Base-by-base conservation (phyloP, 2,888 invertebrate genomes). In the Drosophila greeni region DNA sequence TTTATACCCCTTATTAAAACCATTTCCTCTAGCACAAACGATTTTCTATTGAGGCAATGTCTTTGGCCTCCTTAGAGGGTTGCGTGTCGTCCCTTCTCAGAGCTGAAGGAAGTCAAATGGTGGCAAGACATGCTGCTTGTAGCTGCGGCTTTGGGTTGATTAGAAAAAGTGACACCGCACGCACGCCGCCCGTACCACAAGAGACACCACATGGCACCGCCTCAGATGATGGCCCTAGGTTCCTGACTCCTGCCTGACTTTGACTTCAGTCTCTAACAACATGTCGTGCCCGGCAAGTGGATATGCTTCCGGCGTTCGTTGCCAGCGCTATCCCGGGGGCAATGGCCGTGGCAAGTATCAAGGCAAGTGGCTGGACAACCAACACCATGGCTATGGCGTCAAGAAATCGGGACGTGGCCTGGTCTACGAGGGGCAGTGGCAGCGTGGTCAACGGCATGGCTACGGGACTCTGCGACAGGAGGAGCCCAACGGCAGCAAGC, bases 391-490 rank as follows among this genome's bases (percentile, higher is more conserved):
- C 8, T 87, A 76, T 37, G 88, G 89, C 1, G 73, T 84, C 0
- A 85, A 86, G 42, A 74, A 62, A 20, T 74, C 60, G 7, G 69
- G 77, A 11, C 61, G 67, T 1, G 76, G 82, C 1, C 68, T 88
- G 5, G 75, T 85, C 52, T 89, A 88, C 42, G 88, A 89, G 74
- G 88, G 88, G 0, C 84, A 87, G 43, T 88, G 88, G 88, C 45
- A 24, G 12, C 26, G 65, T 11, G 87, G 86, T 2, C 82, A 85
- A 54, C 84, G 87, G 0, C 83, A 89, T 66, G 88, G 88, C 18
- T 74, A 81, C 39, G 88, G 88, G 14, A 84, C 81, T 3, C 61
- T 89, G 74, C 75, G 87, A 2, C 76, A 75, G 3, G 68, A 76
- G 6, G 26, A 65, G 0, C 24, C 62, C 3, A 61, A 78, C 59